Percentiles rank a stretch among this genome's conserved stretches.
These are phyloP conservation scores for Drosophila teissieri DNA, from an alignment of 1,140 invertebrate genomes.

Conservation along the genomic window DNA sequence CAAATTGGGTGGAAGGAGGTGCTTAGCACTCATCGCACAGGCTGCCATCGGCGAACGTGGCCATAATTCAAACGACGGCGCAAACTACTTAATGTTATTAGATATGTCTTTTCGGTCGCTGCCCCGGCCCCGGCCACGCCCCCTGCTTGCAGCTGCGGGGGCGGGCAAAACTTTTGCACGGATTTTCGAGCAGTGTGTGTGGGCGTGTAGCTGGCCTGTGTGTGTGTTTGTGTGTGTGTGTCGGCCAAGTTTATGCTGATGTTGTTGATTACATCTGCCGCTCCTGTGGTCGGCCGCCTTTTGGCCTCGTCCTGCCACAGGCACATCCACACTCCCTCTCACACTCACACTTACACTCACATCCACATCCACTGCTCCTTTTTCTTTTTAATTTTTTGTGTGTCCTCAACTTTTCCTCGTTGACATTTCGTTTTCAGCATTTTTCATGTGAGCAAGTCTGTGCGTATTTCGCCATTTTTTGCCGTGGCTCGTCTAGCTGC, in stretches of 20 bases:
- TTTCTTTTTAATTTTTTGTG: conserved; percentile 37
- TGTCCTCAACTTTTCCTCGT: conserved; percentile 55
- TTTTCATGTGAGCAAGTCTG: conserved; percentile 31
- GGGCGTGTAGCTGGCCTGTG: not conserved
- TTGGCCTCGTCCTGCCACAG: conserved; percentile 19
- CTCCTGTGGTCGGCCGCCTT: conserved; percentile 48
- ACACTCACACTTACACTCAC: not conserved
- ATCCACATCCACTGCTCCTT: not conserved
- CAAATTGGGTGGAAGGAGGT: conserved; percentile 6
- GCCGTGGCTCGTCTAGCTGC: conserved; percentile 49
- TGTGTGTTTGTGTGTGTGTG: conserved; percentile 11
- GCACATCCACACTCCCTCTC: not conserved
- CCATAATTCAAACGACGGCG: conserved; percentile 79
- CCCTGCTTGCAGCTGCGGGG: conserved; percentile 20
- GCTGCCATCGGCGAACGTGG: conserved; percentile 71
- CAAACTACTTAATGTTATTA: conserved; percentile 82
- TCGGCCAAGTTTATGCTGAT: conserved; percentile 71
- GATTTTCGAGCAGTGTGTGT: conserved; percentile 50
- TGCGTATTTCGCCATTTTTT: conserved; percentile 25
- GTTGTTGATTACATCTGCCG: conserved; percentile 71
- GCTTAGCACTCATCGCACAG: conserved; percentile 49
- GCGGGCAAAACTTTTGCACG: conserved; percentile 48
- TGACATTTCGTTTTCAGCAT: conserved; percentile 77
- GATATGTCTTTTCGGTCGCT: conserved; percentile 60
- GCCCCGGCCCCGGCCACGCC: conserved; percentile 37